Evolutionary conservation across 2,888 invertebrate genomes (phyloP).

Genomic region (Noctua comes): DNA sequence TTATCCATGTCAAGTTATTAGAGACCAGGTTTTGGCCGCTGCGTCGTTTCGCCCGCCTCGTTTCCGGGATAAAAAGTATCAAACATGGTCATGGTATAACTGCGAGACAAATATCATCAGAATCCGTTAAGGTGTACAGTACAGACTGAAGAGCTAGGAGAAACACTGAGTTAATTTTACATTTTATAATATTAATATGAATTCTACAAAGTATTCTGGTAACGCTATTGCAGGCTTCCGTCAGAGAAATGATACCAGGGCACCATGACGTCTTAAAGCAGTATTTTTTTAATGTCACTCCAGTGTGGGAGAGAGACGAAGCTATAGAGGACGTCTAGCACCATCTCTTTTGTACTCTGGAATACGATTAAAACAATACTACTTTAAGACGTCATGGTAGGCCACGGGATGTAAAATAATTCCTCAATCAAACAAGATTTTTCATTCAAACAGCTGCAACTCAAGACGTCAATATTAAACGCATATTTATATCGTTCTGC

Average conservation of each 20-base stretch:
- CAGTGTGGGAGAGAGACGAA: neutral
- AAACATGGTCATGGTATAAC: too few relatives aligned
- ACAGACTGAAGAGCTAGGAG: too few relatives aligned
- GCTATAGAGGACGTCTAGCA: neutral
- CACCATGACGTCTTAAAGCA: neutral
- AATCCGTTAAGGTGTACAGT: too few relatives aligned
- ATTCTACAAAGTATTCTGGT: neutral
- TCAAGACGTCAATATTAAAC: conserved; percentile 6
- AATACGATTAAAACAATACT: neutral
- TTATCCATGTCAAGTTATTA: too few relatives aligned
- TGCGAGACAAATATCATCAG: too few relatives aligned
- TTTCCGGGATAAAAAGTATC: neutral
- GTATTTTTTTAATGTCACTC: neutral
- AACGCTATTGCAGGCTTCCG: too few relatives aligned
- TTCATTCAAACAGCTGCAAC: neutral
- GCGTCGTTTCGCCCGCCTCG: too few relatives aligned
- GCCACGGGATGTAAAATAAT: neutral
- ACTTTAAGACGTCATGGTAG: neutral
- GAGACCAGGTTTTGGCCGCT: neutral
- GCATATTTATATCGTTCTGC: conserved; percentile 37
- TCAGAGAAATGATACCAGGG: too few relatives aligned
- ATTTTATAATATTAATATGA: too few relatives aligned
- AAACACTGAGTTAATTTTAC: too few relatives aligned
- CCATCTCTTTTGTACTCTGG: neutral
- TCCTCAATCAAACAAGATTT: conserved; percentile 12